phyloP scores from a whole-genome alignment of 2,888 invertebrate genomes.

The Neuroscelio doddi region DNA sequence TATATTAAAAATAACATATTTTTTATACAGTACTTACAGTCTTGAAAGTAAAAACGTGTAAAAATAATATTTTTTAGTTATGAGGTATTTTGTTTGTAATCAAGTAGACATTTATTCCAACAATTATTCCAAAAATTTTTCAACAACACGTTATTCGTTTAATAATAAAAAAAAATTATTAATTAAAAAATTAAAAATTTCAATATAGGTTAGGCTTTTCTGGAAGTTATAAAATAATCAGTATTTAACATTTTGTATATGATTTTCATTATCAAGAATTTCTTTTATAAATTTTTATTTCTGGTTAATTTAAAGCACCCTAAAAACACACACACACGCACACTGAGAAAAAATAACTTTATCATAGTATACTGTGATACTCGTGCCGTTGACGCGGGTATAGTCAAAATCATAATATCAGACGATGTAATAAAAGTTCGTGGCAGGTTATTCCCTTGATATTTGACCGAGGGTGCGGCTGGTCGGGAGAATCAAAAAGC shows the following conservation, averaged over 20 bases:
- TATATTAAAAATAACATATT: too few species aligned
- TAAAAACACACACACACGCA: conserved; percentile 1
- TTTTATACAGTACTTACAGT: too few species aligned
- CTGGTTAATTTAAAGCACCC: conserved; percentile 3
- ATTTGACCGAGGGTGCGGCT: conserved; percentile 35
- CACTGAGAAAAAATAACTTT: conserved; percentile 7
- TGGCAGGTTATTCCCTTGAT: conserved; percentile 41
- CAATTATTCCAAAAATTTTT: too few species aligned
- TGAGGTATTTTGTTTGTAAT: too few species aligned
- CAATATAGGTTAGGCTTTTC: neutral
- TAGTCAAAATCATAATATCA: conserved; percentile 36
- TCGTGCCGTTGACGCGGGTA: conserved; percentile 12
- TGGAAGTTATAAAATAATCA: neutral
- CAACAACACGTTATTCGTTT: too few species aligned
- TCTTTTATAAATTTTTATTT: neutral
- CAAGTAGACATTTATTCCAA: too few species aligned
- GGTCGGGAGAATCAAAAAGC: conserved; percentile 40
- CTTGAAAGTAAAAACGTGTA: too few species aligned
- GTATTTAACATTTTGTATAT: too few species aligned
- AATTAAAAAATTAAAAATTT: neutral
- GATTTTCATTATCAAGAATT: neutral
- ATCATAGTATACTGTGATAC: neutral
- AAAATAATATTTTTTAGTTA: too few species aligned
- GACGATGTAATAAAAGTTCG: conserved; percentile 48
- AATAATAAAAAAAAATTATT: too few species aligned